A percentile compares a stretch with the other conserved stretches of the same genome.
These are phyloP conservation scores for Homalodisca vitripennis DNA, from an alignment of 1,140 invertebrate genomes.

Conservation along the genomic window DNA sequence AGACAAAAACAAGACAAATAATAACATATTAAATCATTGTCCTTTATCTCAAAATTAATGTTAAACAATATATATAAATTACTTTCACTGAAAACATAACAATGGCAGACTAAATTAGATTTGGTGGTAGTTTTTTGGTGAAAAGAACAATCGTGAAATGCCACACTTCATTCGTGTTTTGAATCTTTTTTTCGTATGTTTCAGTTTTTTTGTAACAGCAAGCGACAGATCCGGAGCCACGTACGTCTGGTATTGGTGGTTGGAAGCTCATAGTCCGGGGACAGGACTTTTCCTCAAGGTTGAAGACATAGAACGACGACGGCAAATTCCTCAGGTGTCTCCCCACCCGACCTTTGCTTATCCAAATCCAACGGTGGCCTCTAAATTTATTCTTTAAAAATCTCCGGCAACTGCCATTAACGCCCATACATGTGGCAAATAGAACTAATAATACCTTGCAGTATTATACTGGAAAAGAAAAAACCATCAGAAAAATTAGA, in stretches of 20 bases:
- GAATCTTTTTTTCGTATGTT: neutral
- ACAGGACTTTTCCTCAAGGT: conserved; percentile 76
- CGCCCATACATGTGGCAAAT: conserved; percentile 86
- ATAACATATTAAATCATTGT: too few species aligned
- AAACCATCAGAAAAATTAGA: too few species aligned
- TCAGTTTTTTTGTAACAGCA: conserved; percentile 7
- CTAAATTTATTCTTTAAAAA: conserved; percentile 90
- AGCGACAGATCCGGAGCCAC: neutral
- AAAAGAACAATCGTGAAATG: too few species aligned
- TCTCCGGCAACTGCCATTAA: conserved; percentile 84
- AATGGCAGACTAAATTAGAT: too few species aligned
- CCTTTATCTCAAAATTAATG: too few species aligned
- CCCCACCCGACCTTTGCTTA: conserved; percentile 87
- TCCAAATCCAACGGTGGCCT: conserved; percentile 85
- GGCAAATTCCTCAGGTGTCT: conserved; percentile 84
- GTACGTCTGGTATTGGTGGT: neutral
- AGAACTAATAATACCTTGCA: conserved; percentile 83
- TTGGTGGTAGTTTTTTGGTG: too few species aligned
- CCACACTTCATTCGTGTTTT: too few species aligned
- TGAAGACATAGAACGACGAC: conserved; percentile 89
- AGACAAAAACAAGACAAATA: too few species aligned
- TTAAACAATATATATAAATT: too few species aligned
- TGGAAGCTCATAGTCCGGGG: too few species aligned
- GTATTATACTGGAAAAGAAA: conserved; percentile 67
- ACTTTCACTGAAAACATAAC: too few species aligned